These are phyloP conservation scores for Danio albolineatus DNA, from an alignment of 2,797 vertebrate species.

Conservation along the genomic window DNA sequence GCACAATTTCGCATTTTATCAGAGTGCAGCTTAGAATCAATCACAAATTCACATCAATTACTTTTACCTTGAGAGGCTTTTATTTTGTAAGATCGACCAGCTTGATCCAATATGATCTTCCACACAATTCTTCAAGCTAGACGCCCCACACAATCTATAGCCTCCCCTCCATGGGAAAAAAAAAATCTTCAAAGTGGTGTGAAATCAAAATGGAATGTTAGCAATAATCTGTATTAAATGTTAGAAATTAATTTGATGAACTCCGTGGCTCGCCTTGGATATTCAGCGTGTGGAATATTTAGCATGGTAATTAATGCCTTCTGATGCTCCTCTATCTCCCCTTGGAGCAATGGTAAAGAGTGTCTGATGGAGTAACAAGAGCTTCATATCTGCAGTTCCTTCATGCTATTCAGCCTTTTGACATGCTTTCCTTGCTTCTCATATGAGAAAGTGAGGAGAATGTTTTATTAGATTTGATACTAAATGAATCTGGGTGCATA, in stretches of 20 bases:
- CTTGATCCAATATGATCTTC: conserved; percentile 14
- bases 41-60: background rate
- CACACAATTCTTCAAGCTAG: background rate
- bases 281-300: conserved; percentile 49
- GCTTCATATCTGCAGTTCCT: conserved; percentile 3
- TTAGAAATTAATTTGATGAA: conserved; percentile 54
- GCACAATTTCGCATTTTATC: background rate
- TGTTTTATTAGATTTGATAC: background rate
- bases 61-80: background rate
- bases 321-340: conserved; percentile 42
- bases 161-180: background rate
- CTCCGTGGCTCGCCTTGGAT: conserved; percentile 26
- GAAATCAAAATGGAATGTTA: conserved; percentile 43
- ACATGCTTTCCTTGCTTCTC: background rate
- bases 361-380: conserved; percentile 4
- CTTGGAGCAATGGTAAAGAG: conserved; percentile 12
- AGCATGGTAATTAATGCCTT: conserved; percentile 49
- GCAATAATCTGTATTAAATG: conserved; percentile 45
- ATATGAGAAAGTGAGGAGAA: background rate
- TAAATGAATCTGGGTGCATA: conserved; percentile 20
- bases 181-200: conserved; percentile 35
- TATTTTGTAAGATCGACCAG: conserved; percentile 19
- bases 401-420: background rate
- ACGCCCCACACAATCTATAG: background rate
- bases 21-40: background rate